phyloP scores from a whole-genome alignment of 2,113 vertebrate genomes.

The Paramisgurnus dabryanus region DNA sequence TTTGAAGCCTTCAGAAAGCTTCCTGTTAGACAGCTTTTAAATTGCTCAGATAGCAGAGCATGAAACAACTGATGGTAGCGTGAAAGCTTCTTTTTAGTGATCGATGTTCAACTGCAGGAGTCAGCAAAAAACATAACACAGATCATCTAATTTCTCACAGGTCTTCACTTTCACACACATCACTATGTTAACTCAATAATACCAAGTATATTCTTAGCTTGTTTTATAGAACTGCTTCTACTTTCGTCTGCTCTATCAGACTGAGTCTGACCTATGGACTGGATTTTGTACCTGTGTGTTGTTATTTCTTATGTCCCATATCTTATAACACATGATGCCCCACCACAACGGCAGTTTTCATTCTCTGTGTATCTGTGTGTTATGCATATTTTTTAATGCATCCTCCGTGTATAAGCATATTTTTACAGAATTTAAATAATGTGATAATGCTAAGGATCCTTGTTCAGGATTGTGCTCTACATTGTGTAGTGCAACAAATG shows the following conservation, averaged over 20 bases:
- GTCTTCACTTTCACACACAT: neutral
- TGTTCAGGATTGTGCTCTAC: neutral
- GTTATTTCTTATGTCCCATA: neutral
- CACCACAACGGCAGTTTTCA: neutral
- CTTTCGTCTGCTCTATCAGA: conserved; percentile 22
- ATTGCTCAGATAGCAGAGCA: conserved; percentile 17
- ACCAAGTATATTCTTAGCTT: neutral
- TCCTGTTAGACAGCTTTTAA: conserved; percentile 16
- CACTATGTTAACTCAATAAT: neutral
- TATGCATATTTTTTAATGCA: neutral
- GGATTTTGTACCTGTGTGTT: conserved; percentile 30
- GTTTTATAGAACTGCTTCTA: neutral
- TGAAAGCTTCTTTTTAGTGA: conserved; percentile 4
- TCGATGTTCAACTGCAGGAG: neutral
- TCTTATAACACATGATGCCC: neutral
- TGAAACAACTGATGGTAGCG: neutral
- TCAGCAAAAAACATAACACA: neutral
- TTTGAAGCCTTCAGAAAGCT: conserved; percentile 8
- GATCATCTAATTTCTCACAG: neutral
- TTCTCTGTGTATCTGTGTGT: neutral
- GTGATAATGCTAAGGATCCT: neutral
- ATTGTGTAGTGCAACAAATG: neutral
- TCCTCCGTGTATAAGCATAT: too few species aligned
- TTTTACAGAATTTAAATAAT: neutral
- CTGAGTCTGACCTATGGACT: conserved; percentile 19